Conservation (phyloP, 1,140 invertebrate genomes). For the Aphis craccivora region DNA sequence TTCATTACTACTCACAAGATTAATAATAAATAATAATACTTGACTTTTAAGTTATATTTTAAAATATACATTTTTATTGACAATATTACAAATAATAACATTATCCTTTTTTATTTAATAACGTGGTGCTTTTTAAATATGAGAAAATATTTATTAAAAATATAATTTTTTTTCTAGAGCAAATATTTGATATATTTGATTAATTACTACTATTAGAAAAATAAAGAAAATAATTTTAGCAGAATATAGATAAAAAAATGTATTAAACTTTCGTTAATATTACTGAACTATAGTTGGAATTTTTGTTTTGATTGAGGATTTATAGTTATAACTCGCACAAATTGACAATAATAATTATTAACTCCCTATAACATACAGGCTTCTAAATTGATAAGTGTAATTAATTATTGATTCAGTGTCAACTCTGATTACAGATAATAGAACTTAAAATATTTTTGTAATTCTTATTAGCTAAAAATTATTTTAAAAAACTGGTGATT, state of each 20-base stretch:
- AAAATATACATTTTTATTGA: not conserved
- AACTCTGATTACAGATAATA: not conserved
- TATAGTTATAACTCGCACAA: not conserved
- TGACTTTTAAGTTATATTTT: not conserved
- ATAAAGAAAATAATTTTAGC: not conserved
- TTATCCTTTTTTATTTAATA: not conserved
- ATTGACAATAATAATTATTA: not conserved
- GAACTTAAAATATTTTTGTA: constrained; percentile 2
- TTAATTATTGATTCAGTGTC: constrained; percentile 17
- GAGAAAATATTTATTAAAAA: not conserved
- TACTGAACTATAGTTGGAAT: not conserved
- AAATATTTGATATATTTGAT: not conserved
- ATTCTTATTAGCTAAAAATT: constrained; percentile 11
- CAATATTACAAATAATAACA: not conserved
- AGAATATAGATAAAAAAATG: not conserved
- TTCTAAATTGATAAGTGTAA: constrained; percentile 7
- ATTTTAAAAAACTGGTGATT: not conserved
- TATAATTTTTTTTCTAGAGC: too few species aligned
- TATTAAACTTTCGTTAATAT: not conserved
- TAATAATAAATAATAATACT: too few species aligned
- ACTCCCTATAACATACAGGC: not conserved
- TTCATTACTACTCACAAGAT: not conserved
- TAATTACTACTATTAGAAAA: not conserved
- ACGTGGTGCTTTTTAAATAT: not conserved
- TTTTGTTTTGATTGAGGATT: not conserved